A percentile compares a stretch with the other conserved stretches of the same genome.
Conservation (phyloP, 2,888 invertebrate species). For the Drosophila lutescens region DNA sequence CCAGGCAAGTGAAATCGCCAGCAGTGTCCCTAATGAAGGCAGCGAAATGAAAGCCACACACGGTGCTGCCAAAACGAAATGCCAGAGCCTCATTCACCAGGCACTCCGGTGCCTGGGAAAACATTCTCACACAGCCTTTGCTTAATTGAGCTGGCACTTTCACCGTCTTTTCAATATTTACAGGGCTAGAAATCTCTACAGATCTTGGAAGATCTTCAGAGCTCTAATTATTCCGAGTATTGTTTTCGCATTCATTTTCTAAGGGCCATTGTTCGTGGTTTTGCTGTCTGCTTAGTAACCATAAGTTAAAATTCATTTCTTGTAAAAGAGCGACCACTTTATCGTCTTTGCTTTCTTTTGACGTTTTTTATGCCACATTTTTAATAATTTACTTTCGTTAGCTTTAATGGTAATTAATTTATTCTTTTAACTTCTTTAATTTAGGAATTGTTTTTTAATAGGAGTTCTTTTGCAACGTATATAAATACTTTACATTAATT, state of each 20-base stretch:
- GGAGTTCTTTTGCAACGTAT: too few relatives aligned
- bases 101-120: constrained; percentile 24
- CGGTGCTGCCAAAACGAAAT: constrained; percentile 30
- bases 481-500: too few relatives aligned
- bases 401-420: too few relatives aligned
- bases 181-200: constrained; percentile 5
- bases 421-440: too few relatives aligned
- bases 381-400: too few relatives aligned
- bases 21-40: constrained; percentile 59
- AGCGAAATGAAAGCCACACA: constrained; percentile 69
- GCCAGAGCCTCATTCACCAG: constrained; percentile 1
- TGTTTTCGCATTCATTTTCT: constrained; percentile 1
- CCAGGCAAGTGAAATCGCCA: constrained; percentile 62
- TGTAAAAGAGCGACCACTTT: too few relatives aligned
- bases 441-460: too few relatives aligned
- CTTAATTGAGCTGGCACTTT: constrained; percentile 54
- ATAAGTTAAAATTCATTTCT: too few relatives aligned
- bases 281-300: not conserved
- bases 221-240: constrained; percentile 1
- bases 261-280: not conserved
- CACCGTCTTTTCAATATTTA: constrained; percentile 46
- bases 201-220: constrained; percentile 1
- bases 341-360: too few relatives aligned
- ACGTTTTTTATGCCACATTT: too few relatives aligned
- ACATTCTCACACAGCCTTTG: constrained; percentile 61